Base-by-base conservation (phyloP, 2,797 vertebrate genomes). In the Chaetophractus vellerosus region DNA sequence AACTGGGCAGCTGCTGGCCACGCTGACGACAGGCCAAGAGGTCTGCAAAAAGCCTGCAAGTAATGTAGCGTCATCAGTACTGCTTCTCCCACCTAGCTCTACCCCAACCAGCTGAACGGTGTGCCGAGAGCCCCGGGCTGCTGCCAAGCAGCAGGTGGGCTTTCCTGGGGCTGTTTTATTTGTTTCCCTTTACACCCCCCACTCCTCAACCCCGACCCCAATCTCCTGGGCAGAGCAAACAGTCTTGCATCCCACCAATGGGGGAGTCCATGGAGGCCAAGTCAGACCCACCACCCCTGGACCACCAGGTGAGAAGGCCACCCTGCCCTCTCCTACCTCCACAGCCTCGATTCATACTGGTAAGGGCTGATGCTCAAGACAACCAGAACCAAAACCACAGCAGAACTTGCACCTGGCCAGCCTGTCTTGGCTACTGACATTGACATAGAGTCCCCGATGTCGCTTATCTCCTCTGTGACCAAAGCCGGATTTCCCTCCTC, bases 41-140 rank as follows among this genome's bases (percentile, higher is more conserved):
- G 9, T 68, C 5, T 80, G 10, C 18, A 23, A 78, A 11, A 36
- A 74, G 36, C 41, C 84, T 48, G 26, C 0, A 9, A 72, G 88
- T 28, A 45, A 8, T 1, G 10, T 1, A 1, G 50, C 1, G 6
- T 8, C 0, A 3, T 8, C n/a, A 5, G 63, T 1, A 52, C 64
- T 79, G 76, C 38, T 23, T 74, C 7, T n/a, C 3, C 55, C 10
- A 7, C 36, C 6, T 2, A 5, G 4, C 24, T 36, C 59, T 23
- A 15, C 1, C 10, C 33, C 18, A 28, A 64, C 75, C 12, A 4
- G 33, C 3, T 12, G 0, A 66, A 33, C 9, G n/a, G 38, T 2
- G 6, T 45, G 31, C 71, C 21, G 23, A 52, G 41, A 83, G 1
- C 1, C 28, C 2, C 21, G 14, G 23, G 36, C 14, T 26, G 14